Evolutionary conservation across 2,888 invertebrate species (phyloP), one percentile per base, ranked within the genome.

Genomic region (Sericinus montela): DNA sequence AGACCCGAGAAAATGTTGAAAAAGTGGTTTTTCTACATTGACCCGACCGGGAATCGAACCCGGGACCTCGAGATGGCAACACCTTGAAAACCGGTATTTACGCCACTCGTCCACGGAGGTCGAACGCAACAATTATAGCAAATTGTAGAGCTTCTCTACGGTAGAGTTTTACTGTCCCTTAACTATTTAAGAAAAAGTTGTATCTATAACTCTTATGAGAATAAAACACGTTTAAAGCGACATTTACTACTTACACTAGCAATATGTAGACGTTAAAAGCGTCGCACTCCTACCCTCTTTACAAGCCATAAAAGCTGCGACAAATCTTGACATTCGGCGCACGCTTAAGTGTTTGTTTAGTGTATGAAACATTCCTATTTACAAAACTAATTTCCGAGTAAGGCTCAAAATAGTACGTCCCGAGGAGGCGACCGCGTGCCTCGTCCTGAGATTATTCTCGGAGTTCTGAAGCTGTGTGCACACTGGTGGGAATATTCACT

Each of bases 371-470:
- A 32, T 39, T 14, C 19, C 44, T 44, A 39, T 49, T 49, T 56
- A 53, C 52, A 58, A 55, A 52, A 50, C 55, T 51, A 53, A 58
- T 59, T 56, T 55, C 58, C 48, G 51, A 52, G 54, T 54, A 56
- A 51, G 19, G 41, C 51, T 40, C n/a, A 34, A 60, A 64, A 63
- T 62, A 63, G 58, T 54, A 32, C 40, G 46, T 29, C 45, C 28
- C 36, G 48, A 52, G 53, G 39, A 53, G 53, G 39, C 42, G 37
- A 39, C 41, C 52, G 46, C 39, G 45, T 44, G 42, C 45, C 34
- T 14, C 13, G 41, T 32, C 38, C 25, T 47, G 15, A 36, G 48
- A 29, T 19, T 47, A 56, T 53, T 55, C 52, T 47, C 45, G 57
- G 46, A 16, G 9, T 2, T 8, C 7, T 43, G 19, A 49, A 28